Percentiles rank a stretch among this genome's conserved stretches.
Conservation (phyloP, 2,797 vertebrate species). For the Neosilurus hyrtlii region DNA sequence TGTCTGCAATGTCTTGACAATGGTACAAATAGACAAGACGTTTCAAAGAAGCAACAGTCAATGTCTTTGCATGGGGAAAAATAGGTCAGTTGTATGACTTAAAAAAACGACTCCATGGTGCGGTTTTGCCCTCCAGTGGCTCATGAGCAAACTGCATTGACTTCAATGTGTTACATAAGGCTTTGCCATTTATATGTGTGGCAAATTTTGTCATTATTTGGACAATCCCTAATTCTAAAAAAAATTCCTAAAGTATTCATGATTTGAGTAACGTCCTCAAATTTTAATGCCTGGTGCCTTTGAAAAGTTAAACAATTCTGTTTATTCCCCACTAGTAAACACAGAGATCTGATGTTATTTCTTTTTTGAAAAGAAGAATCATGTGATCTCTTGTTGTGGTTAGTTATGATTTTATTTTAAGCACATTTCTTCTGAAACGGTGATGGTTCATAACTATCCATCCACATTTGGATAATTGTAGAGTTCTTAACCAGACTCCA, state of each 20-base stretch:
- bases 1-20: conserved; percentile 59
- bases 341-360: no score
- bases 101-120: conserved; percentile 65
- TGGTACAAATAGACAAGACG: conserved; percentile 64
- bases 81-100: conserved; percentile 74
- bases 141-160: conserved; percentile 57
- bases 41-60: conserved; percentile 64
- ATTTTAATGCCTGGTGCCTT: no score
- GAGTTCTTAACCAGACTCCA: no score
- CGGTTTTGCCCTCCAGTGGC: conserved; percentile 81
- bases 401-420: no score
- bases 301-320: neutral
- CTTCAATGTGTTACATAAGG: conserved; percentile 20
- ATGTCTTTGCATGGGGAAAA: conserved; percentile 57
- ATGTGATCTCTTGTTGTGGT: no score
- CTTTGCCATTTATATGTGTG: neutral
- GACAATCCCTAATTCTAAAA: neutral
- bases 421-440: no score
- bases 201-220: neutral
- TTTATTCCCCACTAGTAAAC: neutral
- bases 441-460: no score
- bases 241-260: neutral
- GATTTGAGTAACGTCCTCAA: neutral
- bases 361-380: no score
- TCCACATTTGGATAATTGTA: no score